Percentiles rank a stretch among this genome's conserved stretches.
Evolutionary conservation across 1,140 invertebrate species (phyloP).

Genomic region (Helicoverpa zea): DNA sequence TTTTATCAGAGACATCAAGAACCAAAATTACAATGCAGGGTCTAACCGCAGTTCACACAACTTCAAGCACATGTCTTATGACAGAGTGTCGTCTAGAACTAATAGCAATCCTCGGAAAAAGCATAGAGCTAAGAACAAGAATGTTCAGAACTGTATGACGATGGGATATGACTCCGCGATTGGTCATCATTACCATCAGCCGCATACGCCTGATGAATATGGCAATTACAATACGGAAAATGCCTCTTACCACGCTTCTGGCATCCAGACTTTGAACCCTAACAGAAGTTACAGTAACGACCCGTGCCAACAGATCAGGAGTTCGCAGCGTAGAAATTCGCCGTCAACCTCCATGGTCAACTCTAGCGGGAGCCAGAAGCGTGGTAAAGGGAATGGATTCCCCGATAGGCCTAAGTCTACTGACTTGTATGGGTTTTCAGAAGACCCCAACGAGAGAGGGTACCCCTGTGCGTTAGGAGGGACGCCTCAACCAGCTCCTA

Average conservation of each 20-base stretch:
- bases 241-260: constrained; percentile 84
- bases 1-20: constrained; percentile 84
- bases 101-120: constrained; percentile 86
- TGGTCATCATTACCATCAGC: constrained; percentile 84
- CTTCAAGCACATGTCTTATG: constrained; percentile 86
- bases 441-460: constrained; percentile 85
- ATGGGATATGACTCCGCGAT: constrained; percentile 83
- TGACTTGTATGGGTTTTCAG: constrained; percentile 87
- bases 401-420: constrained; percentile 86
- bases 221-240: constrained; percentile 83
- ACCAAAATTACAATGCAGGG: constrained; percentile 83
- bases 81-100: constrained; percentile 82
- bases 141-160: constrained; percentile 85
- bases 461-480: constrained; percentile 72
- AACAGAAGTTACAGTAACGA: constrained; percentile 80
- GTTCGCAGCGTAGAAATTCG: constrained; percentile 83
- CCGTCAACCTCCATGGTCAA: constrained; percentile 80
- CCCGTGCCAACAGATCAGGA: constrained; percentile 70
- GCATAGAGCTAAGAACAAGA: constrained; percentile 83
- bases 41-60: constrained; percentile 85
- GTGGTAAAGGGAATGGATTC: constrained; percentile 78
- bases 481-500: constrained; percentile 73
- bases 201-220: constrained; percentile 82
- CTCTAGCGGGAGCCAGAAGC: constrained; percentile 83
- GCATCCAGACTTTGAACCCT: constrained; percentile 85